phyloP scores from a whole-genome alignment of 2,888 invertebrate species.

The Anthophora plumipes region DNA sequence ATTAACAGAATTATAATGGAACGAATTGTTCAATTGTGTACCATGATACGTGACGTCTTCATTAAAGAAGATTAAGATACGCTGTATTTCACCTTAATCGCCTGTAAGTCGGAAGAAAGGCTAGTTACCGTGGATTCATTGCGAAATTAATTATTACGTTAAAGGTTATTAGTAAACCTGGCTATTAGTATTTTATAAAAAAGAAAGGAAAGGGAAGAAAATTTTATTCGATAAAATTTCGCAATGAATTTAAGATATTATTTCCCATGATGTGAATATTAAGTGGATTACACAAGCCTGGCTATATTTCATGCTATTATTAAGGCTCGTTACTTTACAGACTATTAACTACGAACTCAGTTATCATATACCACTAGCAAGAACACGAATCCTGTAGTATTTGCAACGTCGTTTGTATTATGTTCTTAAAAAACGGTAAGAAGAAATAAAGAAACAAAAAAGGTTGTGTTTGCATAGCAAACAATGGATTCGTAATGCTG shows the following conservation, averaged over 20 bases:
- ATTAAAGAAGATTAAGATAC: background rate
- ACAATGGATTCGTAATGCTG: background rate
- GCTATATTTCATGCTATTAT: background rate
- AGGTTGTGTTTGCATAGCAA: too few species aligned
- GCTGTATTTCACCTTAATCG: background rate
- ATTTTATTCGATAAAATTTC: too few species aligned
- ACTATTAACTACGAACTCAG: background rate
- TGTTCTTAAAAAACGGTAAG: background rate
- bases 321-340: background rate
- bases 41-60: background rate
- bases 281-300: background rate
- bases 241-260: too few species aligned
- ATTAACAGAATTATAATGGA: background rate
- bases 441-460: too few species aligned
- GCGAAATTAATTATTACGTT: slow-evolving; percentile 8
- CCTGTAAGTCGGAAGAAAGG: background rate
- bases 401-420: background rate
- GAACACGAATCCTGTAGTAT: background rate
- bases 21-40: slow-evolving; percentile 3
- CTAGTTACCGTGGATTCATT: background rate
- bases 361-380: background rate
- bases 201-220: too few species aligned
- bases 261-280: too few species aligned
- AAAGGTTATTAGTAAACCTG: background rate
- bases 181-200: background rate